Base-by-base conservation (phyloP, 2,797 vertebrate species). In the Tragopan temminckii region DNA sequence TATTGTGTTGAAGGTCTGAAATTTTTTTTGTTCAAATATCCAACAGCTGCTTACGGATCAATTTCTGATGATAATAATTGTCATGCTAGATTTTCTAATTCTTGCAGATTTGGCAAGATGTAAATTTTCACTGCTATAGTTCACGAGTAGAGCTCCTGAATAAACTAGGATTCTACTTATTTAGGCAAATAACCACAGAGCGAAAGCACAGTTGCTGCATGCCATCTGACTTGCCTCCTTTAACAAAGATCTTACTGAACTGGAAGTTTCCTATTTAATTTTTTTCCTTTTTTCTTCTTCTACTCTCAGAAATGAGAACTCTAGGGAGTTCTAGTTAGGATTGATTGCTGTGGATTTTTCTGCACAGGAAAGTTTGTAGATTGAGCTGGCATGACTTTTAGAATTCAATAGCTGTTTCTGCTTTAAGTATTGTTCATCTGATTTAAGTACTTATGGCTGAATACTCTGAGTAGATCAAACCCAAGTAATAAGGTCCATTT, bases 11-110 rank as follows among this genome's bases (percentile, higher is more conserved):
- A 43, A 88, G 72, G 33, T 79, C 88, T 91, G 77, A 57, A 91
- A 76, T 77, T 24, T 74, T 80, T 80, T 67, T 58, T 63, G 86
- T 6, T 59, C 59, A 94, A 62, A 82, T 57, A 93, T 90, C 15
- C 46, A 70, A 15, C 61, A 89, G 43, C 89, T 90, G 69, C 35
- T 84, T 59, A 81, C 64, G 19, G n/a, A 52, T 52, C 50, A 17
- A 29, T 83, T 91, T 91, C 55, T 79, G 88, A n/a, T n/a, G n/a
- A n/a, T n/a, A n/a, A n/a, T n/a, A 27, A 23, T 68, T 58, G n/a
- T 78, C 88, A 67, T 63, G 10, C 42, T 63, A 52, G 42, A 48
- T 69, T n/a, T 85, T 69, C 69, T 59, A 72, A 59, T 81, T 23
- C 55, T 80, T 63, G 35, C 9, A 62, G 74, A 80, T 35, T 59